These are phyloP conservation scores for Scaptomyza parva DNA, from an alignment of 2,888 invertebrate species.

Conservation along the genomic window DNA sequence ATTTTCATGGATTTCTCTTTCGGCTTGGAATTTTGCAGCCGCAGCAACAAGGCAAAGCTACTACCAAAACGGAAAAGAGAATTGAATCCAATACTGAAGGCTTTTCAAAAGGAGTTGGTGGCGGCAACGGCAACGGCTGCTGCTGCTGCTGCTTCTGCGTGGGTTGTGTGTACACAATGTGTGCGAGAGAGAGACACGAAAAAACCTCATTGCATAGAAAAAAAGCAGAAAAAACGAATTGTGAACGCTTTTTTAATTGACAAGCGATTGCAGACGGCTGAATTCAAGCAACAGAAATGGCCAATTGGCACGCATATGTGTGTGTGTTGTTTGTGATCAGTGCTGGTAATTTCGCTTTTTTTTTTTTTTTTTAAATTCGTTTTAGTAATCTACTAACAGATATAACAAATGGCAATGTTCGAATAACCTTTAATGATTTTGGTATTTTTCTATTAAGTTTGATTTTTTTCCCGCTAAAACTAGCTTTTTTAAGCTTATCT, in stretches of 20 bases:
- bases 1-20: slow-evolving; percentile 64
- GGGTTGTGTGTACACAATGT: not conserved
- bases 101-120: slow-evolving; percentile 17
- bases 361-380: not conserved
- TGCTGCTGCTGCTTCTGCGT: slow-evolving; percentile 26
- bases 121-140: slow-evolving; percentile 1
- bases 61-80: slow-evolving; percentile 60
- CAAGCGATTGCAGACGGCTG: slow-evolving; percentile 31
- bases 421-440: not conserved
- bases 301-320: slow-evolving; percentile 44
- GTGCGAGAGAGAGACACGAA: not conserved
- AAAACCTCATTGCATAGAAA: slow-evolving; percentile 17
- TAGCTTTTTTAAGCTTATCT: not conserved
- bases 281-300: slow-evolving; percentile 39
- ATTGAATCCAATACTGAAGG: slow-evolving; percentile 51
- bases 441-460: not conserved
- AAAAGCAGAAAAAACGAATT: slow-evolving; percentile 22
- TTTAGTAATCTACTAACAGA: too few relatives aligned
- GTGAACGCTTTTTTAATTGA: slow-evolving; percentile 53
- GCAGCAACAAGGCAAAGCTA: slow-evolving; percentile 40
- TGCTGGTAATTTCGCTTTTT: not conserved
- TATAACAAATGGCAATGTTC: too few relatives aligned
- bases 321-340: slow-evolving; percentile 5
- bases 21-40: slow-evolving; percentile 56
- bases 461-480: not conserved